A percentile compares a stretch with the other conserved stretches of the same genome.
phyloP scores from a whole-genome alignment of 2,113 vertebrate genomes.

The Microtus ochrogaster region DNA sequence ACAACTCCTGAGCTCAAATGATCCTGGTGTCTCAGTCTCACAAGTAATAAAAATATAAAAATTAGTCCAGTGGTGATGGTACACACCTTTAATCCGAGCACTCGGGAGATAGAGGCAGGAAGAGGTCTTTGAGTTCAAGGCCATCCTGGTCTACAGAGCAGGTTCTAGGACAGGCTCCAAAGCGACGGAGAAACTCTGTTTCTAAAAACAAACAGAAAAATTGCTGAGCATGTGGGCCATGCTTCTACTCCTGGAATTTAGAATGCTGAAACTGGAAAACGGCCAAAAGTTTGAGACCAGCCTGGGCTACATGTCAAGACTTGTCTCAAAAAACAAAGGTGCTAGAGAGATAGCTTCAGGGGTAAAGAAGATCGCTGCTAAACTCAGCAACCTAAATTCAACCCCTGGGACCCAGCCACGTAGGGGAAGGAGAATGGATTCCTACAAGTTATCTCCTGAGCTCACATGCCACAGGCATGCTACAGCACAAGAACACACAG shows the following conservation, averaged over 20 bases:
- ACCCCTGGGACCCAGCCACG: background rate
- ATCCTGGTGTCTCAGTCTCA: background rate
- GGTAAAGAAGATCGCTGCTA: background rate
- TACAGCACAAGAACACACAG: background rate
- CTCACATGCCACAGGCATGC: background rate
- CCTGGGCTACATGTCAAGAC: background rate
- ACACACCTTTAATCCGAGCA: background rate
- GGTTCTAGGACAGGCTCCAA: too few relatives aligned
- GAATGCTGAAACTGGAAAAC: background rate
- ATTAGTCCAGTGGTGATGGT: too few relatives aligned
- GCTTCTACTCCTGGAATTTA: background rate
- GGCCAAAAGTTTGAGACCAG: background rate
- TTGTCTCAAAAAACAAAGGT: background rate
- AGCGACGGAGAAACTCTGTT: too few relatives aligned
- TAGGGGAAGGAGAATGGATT: background rate
- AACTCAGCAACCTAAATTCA: background rate
- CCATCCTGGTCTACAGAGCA: too few relatives aligned
- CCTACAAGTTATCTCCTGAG: background rate
- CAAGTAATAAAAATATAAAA: background rate
- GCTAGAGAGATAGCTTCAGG: background rate
- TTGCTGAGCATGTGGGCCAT: background rate
- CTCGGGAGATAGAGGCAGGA: too few relatives aligned
- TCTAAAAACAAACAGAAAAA: too few relatives aligned
- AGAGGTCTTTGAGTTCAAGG: too few relatives aligned
- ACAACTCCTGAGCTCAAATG: background rate